phyloP scores from a whole-genome alignment of 2,888 invertebrate species.

The Sphaeridia pumilis region DNA sequence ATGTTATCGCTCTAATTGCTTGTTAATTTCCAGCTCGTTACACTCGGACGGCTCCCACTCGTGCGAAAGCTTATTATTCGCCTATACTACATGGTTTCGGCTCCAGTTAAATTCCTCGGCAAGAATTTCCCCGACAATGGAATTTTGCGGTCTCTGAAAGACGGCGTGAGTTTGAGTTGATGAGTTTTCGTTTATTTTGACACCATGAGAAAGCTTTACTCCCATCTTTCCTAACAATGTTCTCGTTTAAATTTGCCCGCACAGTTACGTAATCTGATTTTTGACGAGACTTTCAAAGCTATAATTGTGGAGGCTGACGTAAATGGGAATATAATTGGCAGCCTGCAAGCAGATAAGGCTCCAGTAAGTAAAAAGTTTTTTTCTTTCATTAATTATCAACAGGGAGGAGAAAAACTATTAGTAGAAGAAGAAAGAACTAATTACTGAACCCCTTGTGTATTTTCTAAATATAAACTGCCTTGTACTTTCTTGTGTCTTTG shows the following conservation, averaged over 20 bases:
- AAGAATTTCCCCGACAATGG: slow-evolving; percentile 51
- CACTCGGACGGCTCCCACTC: slow-evolving; percentile 51
- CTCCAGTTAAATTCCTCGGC: slow-evolving; percentile 53
- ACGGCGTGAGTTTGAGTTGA: too few relatives aligned
- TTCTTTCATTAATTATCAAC: not conserved
- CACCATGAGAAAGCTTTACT: too few relatives aligned
- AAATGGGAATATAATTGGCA: slow-evolving; percentile 58
- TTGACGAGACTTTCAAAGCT: slow-evolving; percentile 41
- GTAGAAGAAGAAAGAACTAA: too few relatives aligned
- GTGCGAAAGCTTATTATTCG: slow-evolving; percentile 55
- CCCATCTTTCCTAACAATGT: too few relatives aligned
- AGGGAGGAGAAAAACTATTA: too few relatives aligned
- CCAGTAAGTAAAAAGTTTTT: not conserved
- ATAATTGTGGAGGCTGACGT: slow-evolving; percentile 56
- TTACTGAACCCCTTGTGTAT: not conserved
- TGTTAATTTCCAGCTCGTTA: slow-evolving; percentile 39
- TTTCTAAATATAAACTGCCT: not conserved
- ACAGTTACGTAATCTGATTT: too few relatives aligned
- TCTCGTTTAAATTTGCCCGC: too few relatives aligned
- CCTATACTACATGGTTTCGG: slow-evolving; percentile 48
- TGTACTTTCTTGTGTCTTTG: not conserved
- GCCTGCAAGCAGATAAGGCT: slow-evolving; percentile 46
- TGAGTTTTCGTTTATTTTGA: too few relatives aligned
- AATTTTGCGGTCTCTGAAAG: too few relatives aligned
- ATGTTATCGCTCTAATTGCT: not conserved